Base-by-base conservation (phyloP, 2,113 vertebrate species). In the Vanacampus margaritifer region DNA sequence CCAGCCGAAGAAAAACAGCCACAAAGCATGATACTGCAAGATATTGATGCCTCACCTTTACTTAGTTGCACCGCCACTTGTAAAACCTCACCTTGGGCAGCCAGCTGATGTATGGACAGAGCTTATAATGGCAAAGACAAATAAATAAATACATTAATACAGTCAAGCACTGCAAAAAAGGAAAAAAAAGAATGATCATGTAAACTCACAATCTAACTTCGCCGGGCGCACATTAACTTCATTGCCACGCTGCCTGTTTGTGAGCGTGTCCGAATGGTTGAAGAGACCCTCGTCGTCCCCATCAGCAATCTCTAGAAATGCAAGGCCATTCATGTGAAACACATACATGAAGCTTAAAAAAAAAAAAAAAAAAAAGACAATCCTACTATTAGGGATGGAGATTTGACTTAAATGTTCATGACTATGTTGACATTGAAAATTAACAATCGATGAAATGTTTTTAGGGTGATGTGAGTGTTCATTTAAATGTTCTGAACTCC, bases 181-280 rank as follows among this genome's bases (percentile, higher is more conserved):
- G 17, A 36, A 37, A 62, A 24, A 13, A 62, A 23, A 14, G 13
- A 56, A 35, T 39, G 12, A 63, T 16, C 23, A 28, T n/a, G 51
- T 4, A n/a, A 53, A 74, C 89, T 85, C 85, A 98, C 96, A 92
- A 84, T 99, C 96, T 74, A 98, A 81, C 1, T 94, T 96, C 28
- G 96, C 96, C 0, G 96, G 97, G 13, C 93, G 90, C 0, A 93
- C 93, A 0, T 95, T 96, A 9, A 95, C 86, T 83, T 98, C 95
- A 0, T 99, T 99, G 56, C 97, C 97, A 10, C 97, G 85, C 64
- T 99, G 97, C 53, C 94, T 91, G 89, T 98, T 98, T 1, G 96
- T 99, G 76, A 99, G 84, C 0, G 95, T 95, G 10, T 94, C 95
- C 0, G 95, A 92, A 70, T 95, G 94, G 73, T 93, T 94, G 41